Base-by-base conservation (phyloP, 2,888 invertebrate genomes). In the Agrilus mali region DNA sequence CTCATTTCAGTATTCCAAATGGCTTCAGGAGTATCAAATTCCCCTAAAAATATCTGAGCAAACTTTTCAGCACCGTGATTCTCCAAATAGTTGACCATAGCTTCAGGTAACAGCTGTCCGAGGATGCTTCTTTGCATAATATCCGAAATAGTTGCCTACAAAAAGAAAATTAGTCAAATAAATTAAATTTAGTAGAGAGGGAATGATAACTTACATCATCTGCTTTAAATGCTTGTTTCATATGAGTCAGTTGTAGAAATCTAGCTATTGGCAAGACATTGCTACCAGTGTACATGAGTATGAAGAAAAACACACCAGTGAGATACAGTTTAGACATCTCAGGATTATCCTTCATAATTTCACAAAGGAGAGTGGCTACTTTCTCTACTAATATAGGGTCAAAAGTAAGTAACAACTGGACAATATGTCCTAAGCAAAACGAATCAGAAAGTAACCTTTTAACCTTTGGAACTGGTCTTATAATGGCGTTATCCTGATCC, bases 1-100 rank as follows among this genome's bases (percentile, higher is more conserved):
- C 87, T 81, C 97, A 98, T 98, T 69, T 95, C 94, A 0, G 85
- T 79, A 64, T 90, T 97, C 98, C 98, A 98, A 51, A 98, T 98
- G 0, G 95, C 96, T 70, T 99, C 98, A 0, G 98, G 98, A 7
- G 97, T 98, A 67, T 99, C 97, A 71, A 90, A 98, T 70, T 99
- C 98, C 1, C 97, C 97, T 14, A 96, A 73, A 68, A 88, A 93
- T 57, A 93, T 94, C 69, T 98, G 93, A 0, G 98, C 94, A 68
- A 98, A 99, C 64, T 94, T 95, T 50, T 97, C 97, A 0, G 96
- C 80, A 1, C 96, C 96, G 61, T 99, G 95, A 67, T 98, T 96
- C 65, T 98, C 97, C 44, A 99, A 71, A 66, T 96, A 98, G 60
- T 94, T 95, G 2, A 98, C 90, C 94, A 98, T 97, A 1, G 98